Evolutionary conservation across 2,888 invertebrate species (phyloP), one percentile per base, ranked within the genome.

Genomic region (Ariolimax columbianus): DNA sequence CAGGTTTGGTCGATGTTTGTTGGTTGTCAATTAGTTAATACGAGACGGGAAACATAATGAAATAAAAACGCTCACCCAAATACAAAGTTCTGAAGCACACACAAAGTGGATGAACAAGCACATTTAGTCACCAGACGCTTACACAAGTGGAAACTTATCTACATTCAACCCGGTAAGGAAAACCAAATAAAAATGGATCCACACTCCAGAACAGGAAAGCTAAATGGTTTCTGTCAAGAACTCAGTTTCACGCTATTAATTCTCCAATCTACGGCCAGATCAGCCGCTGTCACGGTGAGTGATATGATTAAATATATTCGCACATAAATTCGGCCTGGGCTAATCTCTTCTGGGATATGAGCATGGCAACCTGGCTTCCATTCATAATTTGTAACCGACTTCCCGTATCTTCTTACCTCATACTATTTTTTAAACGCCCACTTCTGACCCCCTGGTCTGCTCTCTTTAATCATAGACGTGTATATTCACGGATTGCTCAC

Each of bases 311-410:
- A 75, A 75, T 75, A 51, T 75, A 33, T 33, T 30, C 33, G 19
- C 17, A 26, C 75, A 75, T 75, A 73, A 73, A 73, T 47, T 30
- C 11, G 43, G 4, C 11, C 73, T 30, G n/a, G 30, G 14, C 30
- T n/a, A 73, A 73, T 73, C 73, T 73, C 11, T n/a, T 73, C 43
- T 73, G 73, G 43, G n/a, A 43, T n/a, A n/a, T 43, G n/a, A 43
- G 43, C 73, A 43, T n/a, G 40, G 26, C 2, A 73, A 43, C 43
- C 11, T 43, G 40, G 43, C 47, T 40, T 73, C 59, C 55, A 59
- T 77, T 77, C 77, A 77, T 59, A 77, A 77, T 33, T 73, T 73
- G 47, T 73, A 14, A 26, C 47, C 26, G 23, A n/a, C 33, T 36
- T 77, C 17, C 33, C 51, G 9, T 33, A 23, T 30, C 11, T 33